Base-by-base conservation (phyloP, 2,888 invertebrate species). In the Ashinkailepas kermadecensis region DNA sequence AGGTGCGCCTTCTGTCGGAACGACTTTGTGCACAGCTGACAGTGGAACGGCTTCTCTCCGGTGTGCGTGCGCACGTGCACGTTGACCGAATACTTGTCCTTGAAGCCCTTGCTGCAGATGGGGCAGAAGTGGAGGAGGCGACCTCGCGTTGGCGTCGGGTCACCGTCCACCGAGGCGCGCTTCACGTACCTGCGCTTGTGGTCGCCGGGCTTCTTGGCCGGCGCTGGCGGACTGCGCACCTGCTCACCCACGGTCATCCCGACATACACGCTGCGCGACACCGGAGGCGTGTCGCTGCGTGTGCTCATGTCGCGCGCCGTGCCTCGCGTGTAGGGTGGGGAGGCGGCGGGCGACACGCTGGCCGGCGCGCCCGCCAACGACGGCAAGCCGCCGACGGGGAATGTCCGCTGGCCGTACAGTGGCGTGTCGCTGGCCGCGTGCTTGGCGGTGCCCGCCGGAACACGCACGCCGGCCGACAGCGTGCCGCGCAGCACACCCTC, bases 41-140 rank as follows among this genome's bases (percentile, higher is more conserved):
- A 99, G 62, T 94, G 92, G 88, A 99, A 99, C 0, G 99, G 98
- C 87, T 99, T 98, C 88, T 99, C 98, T 0, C 97, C 98, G 0
- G 98, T 98, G 87, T 99, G 99, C 57, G 98, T 98, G 85, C 98
- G 91, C 85, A 98, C 95, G 88, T 99, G 99, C 80, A 98, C 98
- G 87, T 98, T 98, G 82, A 99, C 96, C 83, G 97, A 95, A 90
- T 99, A 99, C 88, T 96, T 96, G 88, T 96, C 96, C 88, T 96
- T 96, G 88, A 96, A 96, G 9, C 95, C 95, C 87, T 95, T 95
- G 85, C 94, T 94, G 88, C 89, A 93, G 97, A 97, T 87, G 93
- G 95, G 67, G 95, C 96, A 0, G 93, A 94, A 85, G 91, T 99
- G 86, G 92, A 95, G 81, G 94, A 94, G 86, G 91, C 92, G 23